Conservation (phyloP, 2,888 invertebrate genomes). For the Podotricha telesiphe region DNA sequence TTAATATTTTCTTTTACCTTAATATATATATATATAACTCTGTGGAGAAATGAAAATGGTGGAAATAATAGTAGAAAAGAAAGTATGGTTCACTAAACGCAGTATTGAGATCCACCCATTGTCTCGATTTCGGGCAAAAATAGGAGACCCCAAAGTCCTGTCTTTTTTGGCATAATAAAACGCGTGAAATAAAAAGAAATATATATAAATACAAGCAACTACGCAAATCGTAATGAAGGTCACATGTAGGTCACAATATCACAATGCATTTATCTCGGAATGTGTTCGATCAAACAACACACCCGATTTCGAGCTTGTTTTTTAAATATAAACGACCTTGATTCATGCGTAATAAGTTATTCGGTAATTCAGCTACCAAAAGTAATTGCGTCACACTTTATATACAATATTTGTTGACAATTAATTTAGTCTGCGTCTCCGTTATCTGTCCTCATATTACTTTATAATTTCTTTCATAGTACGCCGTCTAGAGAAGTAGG, state of each 20-base stretch:
- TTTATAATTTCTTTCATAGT: conserved; percentile 1
- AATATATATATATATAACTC: no score
- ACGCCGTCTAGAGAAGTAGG: background rate
- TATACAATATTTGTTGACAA: conserved; percentile 27
- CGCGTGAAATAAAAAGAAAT: background rate
- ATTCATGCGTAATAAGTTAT: conserved; percentile 38
- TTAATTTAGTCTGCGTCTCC: conserved; percentile 1
- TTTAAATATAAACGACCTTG: conserved; percentile 39
- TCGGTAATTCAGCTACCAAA: conserved; percentile 34
- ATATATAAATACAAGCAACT: background rate
- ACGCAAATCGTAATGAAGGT: conserved; percentile 17
- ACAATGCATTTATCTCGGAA: conserved; percentile 32
- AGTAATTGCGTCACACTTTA: conserved; percentile 36
- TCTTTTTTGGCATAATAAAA: no score
- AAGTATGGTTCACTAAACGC: no score
- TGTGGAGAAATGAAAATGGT: no score
- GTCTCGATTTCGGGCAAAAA: no score
- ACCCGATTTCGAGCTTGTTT: conserved; percentile 37
- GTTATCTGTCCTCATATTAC: background rate
- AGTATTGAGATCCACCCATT: no score
- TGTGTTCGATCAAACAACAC: conserved; percentile 38
- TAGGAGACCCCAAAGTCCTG: no score
- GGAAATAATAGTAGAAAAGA: no score
- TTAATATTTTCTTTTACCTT: no score
- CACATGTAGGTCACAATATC: no score